Base-by-base conservation (phyloP, 2,113 vertebrate species). In the Lamprologus sp. region DNA sequence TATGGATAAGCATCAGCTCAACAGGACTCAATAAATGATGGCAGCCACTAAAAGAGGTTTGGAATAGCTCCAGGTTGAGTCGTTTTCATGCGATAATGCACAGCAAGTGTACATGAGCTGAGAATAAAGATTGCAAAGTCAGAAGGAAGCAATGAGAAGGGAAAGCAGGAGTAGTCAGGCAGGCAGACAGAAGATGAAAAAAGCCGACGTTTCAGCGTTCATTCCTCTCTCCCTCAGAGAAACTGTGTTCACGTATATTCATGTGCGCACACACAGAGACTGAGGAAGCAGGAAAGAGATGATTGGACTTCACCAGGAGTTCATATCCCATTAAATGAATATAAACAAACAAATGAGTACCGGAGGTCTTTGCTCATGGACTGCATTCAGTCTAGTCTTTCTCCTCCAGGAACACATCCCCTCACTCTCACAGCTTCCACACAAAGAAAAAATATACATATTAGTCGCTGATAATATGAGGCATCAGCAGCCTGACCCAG, bases 331-430 rank as follows among this genome's bases (percentile, higher is more conserved):
- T 79, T 87, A 86, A 92, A 79, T 33, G 26, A 83, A 82, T 73
- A 56, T 60, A 90, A 92, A 94, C 88, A 91, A 88, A 90, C 60
- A 92, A 88, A 92, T 68, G 81, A 90, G 86, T 19, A 80, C 40
- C 7, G 5, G 33, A 54, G 53, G 58, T 83, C 79, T 80, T 73
- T 45, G 82, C 75, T 85, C 65, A 60, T 73, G 84, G 79, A 87
- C 73, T 42, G 6, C 28, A 15, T 83, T 73, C n/a, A 35, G 42
- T 77, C 60, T 82, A 53, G 45, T 40, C 65, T 45, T 26, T 77
- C n/a, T 84, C 8, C 55, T 83, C 15, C 55, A 63, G 31, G 14
- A 84, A 75, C 26, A 77, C 60, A 87, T 47, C 28, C 19, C 58
- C 28, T 37, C 55, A 68, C 40, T 75, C n/a, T 55, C 55, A 42